These are phyloP conservation scores for Palloptera scutellata DNA, from an alignment of 2,888 invertebrate genomes.

Conservation along the genomic window DNA sequence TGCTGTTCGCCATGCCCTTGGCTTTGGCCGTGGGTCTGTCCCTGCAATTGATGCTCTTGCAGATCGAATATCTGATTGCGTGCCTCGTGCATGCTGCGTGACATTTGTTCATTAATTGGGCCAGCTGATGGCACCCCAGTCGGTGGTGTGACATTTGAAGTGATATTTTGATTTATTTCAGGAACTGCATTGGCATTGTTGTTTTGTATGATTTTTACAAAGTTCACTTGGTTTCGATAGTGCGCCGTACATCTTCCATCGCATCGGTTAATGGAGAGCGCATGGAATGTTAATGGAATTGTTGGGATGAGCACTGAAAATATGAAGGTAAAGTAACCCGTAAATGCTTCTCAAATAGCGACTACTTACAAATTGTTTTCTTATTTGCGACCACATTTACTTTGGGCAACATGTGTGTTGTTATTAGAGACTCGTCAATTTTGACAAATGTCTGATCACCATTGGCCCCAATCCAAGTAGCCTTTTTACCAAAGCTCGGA, in stretches of 20 bases:
- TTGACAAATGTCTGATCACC: constrained; percentile 95
- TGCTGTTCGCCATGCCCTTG: constrained; percentile 26
- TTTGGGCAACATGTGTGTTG: constrained; percentile 85
- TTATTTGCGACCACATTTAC: constrained; percentile 90
- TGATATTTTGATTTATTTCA: constrained; percentile 62
- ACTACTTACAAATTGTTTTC: constrained; percentile 77
- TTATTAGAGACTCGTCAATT: constrained; percentile 91
- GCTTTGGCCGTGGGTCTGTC: constrained; percentile 30
- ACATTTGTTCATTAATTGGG: constrained; percentile 62
- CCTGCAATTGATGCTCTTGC: constrained; percentile 51
- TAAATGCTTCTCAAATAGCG: not conserved
- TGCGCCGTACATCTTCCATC: constrained; percentile 90
- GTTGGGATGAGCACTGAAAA: constrained; percentile 81
- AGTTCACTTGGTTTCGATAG: constrained; percentile 84
- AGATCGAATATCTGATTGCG: constrained; percentile 63
- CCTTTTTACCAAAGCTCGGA: constrained; percentile 83
- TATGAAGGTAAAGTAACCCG: not conserved
- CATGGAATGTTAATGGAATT: constrained; percentile 81
- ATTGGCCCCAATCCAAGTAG: constrained; percentile 94
- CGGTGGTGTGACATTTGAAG: constrained; percentile 40
- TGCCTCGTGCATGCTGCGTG: constrained; percentile 63
- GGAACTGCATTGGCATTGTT: constrained; percentile 52
- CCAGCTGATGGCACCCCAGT: constrained; percentile 41
- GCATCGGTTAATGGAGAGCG: constrained; percentile 86
- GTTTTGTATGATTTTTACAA: constrained; percentile 76